These are phyloP conservation scores for Andinoacara biseriatus DNA, from an alignment of 2,113 vertebrate genomes.

Conservation along the genomic window DNA sequence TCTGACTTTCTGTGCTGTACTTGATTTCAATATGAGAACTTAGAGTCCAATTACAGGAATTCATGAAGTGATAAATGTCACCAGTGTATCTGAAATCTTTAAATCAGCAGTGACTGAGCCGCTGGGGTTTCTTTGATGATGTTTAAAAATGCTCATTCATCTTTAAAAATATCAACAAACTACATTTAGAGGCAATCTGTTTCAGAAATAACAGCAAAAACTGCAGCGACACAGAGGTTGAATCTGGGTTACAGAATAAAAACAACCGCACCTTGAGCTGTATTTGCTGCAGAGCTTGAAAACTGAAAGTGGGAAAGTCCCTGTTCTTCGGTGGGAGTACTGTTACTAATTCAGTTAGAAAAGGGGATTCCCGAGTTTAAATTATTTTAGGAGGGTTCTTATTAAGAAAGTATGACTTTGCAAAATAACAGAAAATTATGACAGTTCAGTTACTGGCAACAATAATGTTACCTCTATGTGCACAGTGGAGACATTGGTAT, in stretches of 20 bases:
- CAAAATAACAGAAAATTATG: constrained; percentile 16
- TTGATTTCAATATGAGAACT: background rate
- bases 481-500: background rate
- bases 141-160: too few relatives aligned
- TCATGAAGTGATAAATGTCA: background rate
- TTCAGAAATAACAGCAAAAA: constrained; percentile 9
- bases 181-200: background rate
- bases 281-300: constrained; percentile 10
- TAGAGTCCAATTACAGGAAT: background rate
- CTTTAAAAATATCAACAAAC: background rate
- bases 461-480: background rate
- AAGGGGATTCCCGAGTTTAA: constrained; percentile 32
- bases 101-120: background rate
- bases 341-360: constrained; percentile 48
- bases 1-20: background rate
- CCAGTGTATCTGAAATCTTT: background rate
- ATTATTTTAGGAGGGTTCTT: constrained; percentile 13
- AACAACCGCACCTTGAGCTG: background rate
- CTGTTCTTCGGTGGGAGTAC: constrained; percentile 2
- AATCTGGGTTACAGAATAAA: constrained; percentile 30
- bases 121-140: background rate
- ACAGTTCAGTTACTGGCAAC: background rate
- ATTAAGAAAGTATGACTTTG: constrained; percentile 30
- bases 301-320: constrained; percentile 58
- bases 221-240: background rate